These are phyloP conservation scores for Triplophysa bombifrons DNA, from an alignment of 2,797 vertebrate species.

Conservation along the genomic window DNA sequence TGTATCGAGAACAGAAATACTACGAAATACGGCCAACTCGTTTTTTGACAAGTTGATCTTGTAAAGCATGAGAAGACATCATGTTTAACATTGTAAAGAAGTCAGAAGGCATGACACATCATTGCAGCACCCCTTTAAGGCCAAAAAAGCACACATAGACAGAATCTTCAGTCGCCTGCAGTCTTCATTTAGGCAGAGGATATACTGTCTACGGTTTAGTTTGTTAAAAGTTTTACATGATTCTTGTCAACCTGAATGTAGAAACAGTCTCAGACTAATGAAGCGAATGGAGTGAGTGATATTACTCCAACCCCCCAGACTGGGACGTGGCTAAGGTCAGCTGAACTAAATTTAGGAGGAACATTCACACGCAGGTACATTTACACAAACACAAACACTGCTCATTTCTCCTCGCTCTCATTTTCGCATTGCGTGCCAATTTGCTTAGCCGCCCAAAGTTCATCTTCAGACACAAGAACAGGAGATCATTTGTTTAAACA, in stretches of 20 bases:
- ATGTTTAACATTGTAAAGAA: no score
- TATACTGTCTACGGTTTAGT: neutral
- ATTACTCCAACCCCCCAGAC: constrained; percentile 5
- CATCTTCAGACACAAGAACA: neutral
- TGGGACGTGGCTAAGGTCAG: constrained; percentile 62
- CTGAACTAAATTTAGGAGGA: constrained; percentile 74
- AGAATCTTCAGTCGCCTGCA: neutral
- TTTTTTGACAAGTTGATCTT: no score
- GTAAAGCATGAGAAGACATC: no score
- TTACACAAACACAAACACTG: constrained; percentile 21
- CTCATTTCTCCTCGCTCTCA: neutral
- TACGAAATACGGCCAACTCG: no score
- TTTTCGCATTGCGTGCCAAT: neutral
- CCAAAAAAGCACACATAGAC: neutral
- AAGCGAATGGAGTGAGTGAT: constrained; percentile 27
- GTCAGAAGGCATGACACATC: no score
- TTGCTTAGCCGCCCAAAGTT: no score
- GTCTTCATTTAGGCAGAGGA: neutral
- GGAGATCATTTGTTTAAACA: neutral
- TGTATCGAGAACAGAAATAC: no score
- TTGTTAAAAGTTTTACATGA: neutral
- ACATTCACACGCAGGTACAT: constrained; percentile 56
- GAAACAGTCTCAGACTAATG: neutral
- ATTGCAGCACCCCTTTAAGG: no score
- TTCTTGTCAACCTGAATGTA: neutral